These are phyloP conservation scores for Thalassoma bifasciatum DNA, from an alignment of 2,113 vertebrate genomes.

Conservation along the genomic window DNA sequence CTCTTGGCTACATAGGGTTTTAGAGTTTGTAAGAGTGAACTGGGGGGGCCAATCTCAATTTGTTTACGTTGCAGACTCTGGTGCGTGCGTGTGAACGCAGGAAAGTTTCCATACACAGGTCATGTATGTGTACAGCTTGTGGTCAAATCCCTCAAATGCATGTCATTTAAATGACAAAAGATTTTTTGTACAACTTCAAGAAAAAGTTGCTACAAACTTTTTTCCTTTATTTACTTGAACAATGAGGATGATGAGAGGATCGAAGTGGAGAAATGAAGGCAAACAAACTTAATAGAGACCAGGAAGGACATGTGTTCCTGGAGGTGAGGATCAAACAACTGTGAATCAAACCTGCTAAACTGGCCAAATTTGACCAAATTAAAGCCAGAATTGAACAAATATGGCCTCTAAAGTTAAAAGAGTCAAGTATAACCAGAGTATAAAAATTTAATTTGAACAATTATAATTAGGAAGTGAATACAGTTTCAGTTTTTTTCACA, in stretches of 20 bases:
- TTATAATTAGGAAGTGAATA: neutral
- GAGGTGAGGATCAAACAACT: constrained; percentile 47
- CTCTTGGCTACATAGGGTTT: constrained; percentile 58
- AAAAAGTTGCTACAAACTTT: constrained; percentile 7
- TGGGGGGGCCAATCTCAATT: constrained; percentile 25
- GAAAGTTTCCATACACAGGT: constrained; percentile 13
- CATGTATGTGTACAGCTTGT: constrained; percentile 17
- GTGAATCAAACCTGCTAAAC: constrained; percentile 20
- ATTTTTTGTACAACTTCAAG: constrained; percentile 5
- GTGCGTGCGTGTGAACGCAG: constrained; percentile 10
- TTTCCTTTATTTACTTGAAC: constrained; percentile 31
- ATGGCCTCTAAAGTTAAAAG: neutral
- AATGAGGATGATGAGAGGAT: constrained; percentile 43
- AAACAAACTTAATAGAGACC: constrained; percentile 67
- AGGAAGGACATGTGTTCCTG: constrained; percentile 59
- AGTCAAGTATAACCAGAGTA: too few species aligned
- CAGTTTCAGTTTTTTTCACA: constrained; percentile 1
- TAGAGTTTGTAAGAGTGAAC: constrained; percentile 58
- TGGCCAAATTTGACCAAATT: constrained; percentile 5
- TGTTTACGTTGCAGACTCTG: constrained; percentile 48
- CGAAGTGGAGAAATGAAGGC: constrained; percentile 43
- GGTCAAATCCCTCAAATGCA: constrained; percentile 23
- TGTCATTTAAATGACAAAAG: neutral
- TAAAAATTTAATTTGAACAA: neutral
- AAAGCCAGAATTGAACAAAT: constrained; percentile 14